These are phyloP conservation scores for Amphiura filiformis DNA, from an alignment of 35 echinoderm and acorn worm species.

Conservation along the genomic window DNA sequence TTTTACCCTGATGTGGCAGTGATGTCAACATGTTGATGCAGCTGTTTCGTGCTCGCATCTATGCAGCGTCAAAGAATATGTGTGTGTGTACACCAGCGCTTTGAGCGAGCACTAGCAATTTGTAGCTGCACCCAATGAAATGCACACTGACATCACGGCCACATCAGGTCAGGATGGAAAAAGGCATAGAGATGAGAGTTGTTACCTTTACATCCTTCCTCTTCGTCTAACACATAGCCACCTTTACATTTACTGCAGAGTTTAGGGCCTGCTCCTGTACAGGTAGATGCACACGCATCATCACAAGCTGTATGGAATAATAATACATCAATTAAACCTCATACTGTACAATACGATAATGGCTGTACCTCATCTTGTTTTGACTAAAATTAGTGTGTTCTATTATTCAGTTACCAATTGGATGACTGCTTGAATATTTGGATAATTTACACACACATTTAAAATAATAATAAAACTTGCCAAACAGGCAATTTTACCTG, in stretches of 20 bases:
- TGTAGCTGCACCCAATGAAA: too few relatives aligned
- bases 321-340: neutral
- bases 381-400: neutral
- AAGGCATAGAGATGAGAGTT: neutral
- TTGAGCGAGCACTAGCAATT: too few relatives aligned
- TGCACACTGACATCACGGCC: too few relatives aligned
- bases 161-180: neutral
- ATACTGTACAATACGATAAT: neutral
- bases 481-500: too few relatives aligned
- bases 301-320: constrained; percentile 54
- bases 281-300: constrained; percentile 65
- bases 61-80: neutral
- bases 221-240: constrained; percentile 66
- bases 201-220: constrained; percentile 86
- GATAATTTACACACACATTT: too few relatives aligned
- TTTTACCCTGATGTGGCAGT: too few relatives aligned
- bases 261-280: constrained; percentile 60
- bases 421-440: neutral
- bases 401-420: neutral
- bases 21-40: neutral
- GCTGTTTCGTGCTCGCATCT: too few relatives aligned
- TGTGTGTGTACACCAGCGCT: too few relatives aligned
- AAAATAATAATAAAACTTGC: too few relatives aligned
- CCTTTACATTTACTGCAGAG: constrained; percentile 89
- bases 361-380: neutral